These are phyloP conservation scores for Penaeus chinensis DNA, from an alignment of 1,140 invertebrate species.

Conservation along the genomic window DNA sequence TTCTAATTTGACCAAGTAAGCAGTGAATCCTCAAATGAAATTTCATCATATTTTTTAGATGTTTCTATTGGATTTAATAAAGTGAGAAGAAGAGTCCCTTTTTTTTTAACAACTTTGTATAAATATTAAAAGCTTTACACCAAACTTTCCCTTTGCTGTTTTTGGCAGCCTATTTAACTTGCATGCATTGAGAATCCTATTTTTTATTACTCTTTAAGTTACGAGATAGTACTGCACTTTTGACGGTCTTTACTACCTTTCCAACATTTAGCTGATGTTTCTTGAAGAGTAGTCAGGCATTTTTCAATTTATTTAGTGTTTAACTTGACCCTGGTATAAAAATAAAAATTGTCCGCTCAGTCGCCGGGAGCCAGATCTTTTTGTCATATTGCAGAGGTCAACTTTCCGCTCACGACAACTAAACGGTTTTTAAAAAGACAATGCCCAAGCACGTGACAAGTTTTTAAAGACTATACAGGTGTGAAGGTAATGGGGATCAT, in stretches of 20 bases:
- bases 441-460: too few species aligned
- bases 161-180: slow-evolving; percentile 52
- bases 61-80: slow-evolving; percentile 37
- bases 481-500: slow-evolving; percentile 10
- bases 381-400: too few species aligned
- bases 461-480: not conserved
- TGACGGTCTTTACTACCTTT: slow-evolving; percentile 25
- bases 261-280: slow-evolving; percentile 34
- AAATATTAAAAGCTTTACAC: slow-evolving; percentile 26
- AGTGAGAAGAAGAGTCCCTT: slow-evolving; percentile 22
- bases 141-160: slow-evolving; percentile 38
- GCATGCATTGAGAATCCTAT: slow-evolving; percentile 46
- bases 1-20: slow-evolving; percentile 27
- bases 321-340: slow-evolving; percentile 29
- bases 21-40: slow-evolving; percentile 11
- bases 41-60: slow-evolving; percentile 31
- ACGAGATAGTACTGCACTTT: slow-evolving; percentile 42
- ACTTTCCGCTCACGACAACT: too few species aligned
- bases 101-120: slow-evolving; percentile 20
- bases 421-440: too few species aligned
- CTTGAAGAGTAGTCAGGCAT: slow-evolving; percentile 24
- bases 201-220: slow-evolving; percentile 29
- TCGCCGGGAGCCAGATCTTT: too few species aligned
- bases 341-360: slow-evolving; percentile 5
- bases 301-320: slow-evolving; percentile 4